Percentiles rank a stretch among this genome's conserved stretches.
Conservation (phyloP, 2,888 invertebrate species). For the Dugesia japonica region DNA sequence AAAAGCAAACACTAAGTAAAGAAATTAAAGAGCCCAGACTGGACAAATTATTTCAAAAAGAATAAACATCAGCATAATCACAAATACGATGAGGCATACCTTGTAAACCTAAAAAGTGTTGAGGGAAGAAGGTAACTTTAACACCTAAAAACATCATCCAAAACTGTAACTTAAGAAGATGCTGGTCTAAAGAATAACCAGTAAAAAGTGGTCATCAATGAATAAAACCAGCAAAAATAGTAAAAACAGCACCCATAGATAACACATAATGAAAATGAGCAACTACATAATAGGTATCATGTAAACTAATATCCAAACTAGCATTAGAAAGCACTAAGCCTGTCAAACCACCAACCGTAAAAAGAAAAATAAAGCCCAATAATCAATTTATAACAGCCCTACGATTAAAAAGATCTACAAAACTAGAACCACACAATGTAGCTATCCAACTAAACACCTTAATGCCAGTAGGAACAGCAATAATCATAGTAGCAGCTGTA, state of each 20-base stretch:
- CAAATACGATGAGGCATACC: conserved; percentile 57
- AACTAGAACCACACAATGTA: conserved; percentile 55
- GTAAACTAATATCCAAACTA: conserved; percentile 59
- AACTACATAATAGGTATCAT: conserved; percentile 67
- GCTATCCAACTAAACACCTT: conserved; percentile 67
- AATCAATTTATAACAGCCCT: conserved; percentile 55
- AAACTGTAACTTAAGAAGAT: conserved; percentile 51
- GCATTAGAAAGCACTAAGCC: conserved; percentile 53
- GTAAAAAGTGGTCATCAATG: conserved; percentile 60
- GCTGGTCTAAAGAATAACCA: conserved; percentile 53
- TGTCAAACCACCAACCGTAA: conserved; percentile 57
- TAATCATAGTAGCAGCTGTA: conserved; percentile 68
- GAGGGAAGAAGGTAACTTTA: conserved; percentile 61
- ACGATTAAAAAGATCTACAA: conserved; percentile 48
- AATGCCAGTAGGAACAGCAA: conserved; percentile 69
- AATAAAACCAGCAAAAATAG: conserved; percentile 60
- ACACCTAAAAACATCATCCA: conserved; percentile 58
- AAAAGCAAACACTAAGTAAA: no score
- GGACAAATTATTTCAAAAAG: no score
- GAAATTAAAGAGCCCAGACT: no score
- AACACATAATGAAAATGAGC: conserved; percentile 65
- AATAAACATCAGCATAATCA: no score
- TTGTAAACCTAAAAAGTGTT: conserved; percentile 58
- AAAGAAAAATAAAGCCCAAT: conserved; percentile 61
- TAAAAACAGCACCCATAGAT: conserved; percentile 60